These are phyloP conservation scores for Nesometra sesokonis DNA, from an alignment of 35 echinoderm and acorn worm species.

Conservation along the genomic window DNA sequence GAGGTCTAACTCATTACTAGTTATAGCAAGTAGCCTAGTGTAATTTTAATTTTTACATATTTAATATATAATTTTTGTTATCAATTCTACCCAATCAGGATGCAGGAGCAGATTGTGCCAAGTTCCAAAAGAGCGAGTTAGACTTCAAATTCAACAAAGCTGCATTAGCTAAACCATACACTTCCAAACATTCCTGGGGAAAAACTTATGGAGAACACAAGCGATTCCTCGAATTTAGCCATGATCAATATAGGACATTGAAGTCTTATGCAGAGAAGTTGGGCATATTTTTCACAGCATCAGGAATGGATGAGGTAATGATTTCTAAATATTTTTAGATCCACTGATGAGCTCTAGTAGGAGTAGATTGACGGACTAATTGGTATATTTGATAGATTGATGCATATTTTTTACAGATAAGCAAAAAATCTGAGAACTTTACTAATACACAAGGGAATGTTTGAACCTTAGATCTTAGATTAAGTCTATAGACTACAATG, in stretches of 20 bases:
- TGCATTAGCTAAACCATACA: slow-evolving; percentile 76
- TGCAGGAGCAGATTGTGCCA: slow-evolving; percentile 95
- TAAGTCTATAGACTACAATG: no score
- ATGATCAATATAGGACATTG: slow-evolving; percentile 80
- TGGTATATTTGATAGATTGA: no score
- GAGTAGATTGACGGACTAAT: no score
- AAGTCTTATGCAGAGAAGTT: slow-evolving; percentile 79
- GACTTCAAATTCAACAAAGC: slow-evolving; percentile 94
- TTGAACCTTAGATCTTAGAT: no score
- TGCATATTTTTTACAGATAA: no score
- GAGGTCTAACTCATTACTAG: no score
- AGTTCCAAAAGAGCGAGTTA: slow-evolving; percentile 97
- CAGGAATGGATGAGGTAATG: slow-evolving; percentile 98
- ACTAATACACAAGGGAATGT: no score
- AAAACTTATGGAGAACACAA: slow-evolving; percentile 97
- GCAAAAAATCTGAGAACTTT: no score
- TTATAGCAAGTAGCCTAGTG: no score
- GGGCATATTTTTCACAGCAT: slow-evolving; percentile 88
- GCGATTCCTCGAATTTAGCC: slow-evolving; percentile 80
- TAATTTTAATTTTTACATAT: no score
- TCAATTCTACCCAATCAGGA: slow-evolving; percentile 26
- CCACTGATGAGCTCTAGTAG: no score
- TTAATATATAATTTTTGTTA: neutral
- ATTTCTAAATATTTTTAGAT: no score
- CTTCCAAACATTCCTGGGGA: slow-evolving; percentile 67